Conservation (phyloP, 2,113 vertebrate species). For the Dipodomys spectabilis region DNA sequence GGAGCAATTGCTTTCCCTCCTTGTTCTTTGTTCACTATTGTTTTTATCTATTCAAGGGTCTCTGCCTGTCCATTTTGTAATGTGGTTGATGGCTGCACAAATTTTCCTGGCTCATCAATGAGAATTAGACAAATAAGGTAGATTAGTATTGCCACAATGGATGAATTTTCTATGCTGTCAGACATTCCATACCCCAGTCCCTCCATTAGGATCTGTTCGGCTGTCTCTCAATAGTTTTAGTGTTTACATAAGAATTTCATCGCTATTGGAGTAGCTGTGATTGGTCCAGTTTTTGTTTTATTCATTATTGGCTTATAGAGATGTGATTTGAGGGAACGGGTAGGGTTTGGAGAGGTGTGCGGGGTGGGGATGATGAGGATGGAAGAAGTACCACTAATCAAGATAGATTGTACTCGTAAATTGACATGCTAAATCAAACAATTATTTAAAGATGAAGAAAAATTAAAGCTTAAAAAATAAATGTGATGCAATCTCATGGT, state of each 20-base stretch:
- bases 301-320: background rate
- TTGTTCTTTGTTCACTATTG: background rate
- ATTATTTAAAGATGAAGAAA: no score
- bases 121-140: background rate
- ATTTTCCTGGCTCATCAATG: background rate
- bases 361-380: no score
- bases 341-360: no score
- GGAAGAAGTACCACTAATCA: no score
- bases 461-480: no score
- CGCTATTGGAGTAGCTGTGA: background rate
- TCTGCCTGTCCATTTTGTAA: background rate
- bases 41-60: background rate
- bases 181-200: background rate
- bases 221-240: background rate
- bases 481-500: background rate
- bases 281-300: background rate
- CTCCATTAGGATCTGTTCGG: background rate
- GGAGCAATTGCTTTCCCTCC: background rate
- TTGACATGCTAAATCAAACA: no score
- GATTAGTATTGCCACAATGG: slow-evolving; percentile 3
- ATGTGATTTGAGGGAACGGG: background rate
- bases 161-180: background rate
- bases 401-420: no score
- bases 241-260: background rate
- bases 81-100: background rate